Conservation (phyloP, 2,113 vertebrate species). For the Aptenodytes patagonicus region DNA sequence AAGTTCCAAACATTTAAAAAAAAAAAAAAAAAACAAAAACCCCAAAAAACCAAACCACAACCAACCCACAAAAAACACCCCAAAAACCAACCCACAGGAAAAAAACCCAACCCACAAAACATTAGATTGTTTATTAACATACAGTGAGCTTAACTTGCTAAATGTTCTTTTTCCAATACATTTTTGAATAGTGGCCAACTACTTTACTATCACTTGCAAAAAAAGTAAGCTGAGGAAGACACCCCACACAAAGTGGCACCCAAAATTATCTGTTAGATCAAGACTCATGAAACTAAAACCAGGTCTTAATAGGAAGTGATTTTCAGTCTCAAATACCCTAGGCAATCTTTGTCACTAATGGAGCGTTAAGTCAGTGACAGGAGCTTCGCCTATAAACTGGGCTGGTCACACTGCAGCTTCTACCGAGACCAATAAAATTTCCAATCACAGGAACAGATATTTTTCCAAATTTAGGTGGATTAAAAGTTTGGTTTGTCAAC, state of each 20-base stretch:
- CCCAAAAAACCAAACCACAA: too few relatives aligned
- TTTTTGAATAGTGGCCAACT: not conserved
- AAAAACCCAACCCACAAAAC: not conserved
- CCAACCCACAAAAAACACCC: not conserved
- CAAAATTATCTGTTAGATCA: not conserved
- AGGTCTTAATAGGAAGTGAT: not conserved
- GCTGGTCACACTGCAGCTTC: not conserved
- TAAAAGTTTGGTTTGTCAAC: not conserved
- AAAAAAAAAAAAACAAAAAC: not conserved
- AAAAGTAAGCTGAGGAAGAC: not conserved
- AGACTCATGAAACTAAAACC: not conserved
- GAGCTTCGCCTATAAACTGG: not conserved
- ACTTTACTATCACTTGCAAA: not conserved
- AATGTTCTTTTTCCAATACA: not conserved
- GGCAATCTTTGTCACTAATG: not conserved
- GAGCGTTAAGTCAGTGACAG: not conserved
- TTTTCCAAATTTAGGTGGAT: not conserved
- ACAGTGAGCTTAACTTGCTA: not conserved
- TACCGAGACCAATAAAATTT: not conserved
- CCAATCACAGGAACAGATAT: not conserved
- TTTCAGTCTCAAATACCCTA: not conserved
- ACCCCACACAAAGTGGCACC: not conserved
- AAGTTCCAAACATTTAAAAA: not conserved
- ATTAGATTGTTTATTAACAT: not conserved
- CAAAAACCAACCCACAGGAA: not conserved